Base-by-base conservation (phyloP, 2,797 vertebrate genomes). In the Acestrorhynchus altus region DNA sequence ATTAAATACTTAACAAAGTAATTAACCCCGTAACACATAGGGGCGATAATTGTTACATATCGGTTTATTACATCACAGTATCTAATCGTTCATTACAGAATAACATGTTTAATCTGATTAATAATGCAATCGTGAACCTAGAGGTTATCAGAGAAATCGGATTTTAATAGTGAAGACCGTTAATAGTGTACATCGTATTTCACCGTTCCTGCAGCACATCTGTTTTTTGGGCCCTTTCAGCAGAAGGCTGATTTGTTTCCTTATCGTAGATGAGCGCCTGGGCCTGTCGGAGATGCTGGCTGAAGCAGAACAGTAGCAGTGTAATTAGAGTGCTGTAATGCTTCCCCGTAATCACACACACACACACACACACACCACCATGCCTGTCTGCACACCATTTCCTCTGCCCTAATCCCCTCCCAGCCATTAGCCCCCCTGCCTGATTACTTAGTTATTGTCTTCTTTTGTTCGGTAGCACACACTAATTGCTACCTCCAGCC, bases 301-400 rank as follows among this genome's bases (percentile, higher is more conserved):
- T 75, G 57, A 40, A 52, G n/a, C 60, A 52, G n/a, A 65, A 26
- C 8, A 63, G 18, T 77, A 20, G 44, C 8, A 26, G 12, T 31
- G 12, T 79, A 82, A 84, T 84, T 70, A 78, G 78, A 54, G 76
- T 76, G 64, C 59, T 18, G 65, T 81, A 80, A 77, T 77, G 67
- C 66, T 69, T 76, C 54, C 72, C 39, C 65, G 56, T 78, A 77
- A 76, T 82, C 66, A 77, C 49, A 64, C 35, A 35, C 46, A 67
- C 26, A n/a, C 13, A 31, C 13, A 22, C 54, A 67, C 26, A n/a
- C 13, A 31, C 13, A 22, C 54, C n/a, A 22, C 24, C 24, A 65
- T 18, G 35, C 26, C 54, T 26, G 71, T 31, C 46, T 51, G 31
- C 40, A 49, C 47, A 65, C 59, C 52, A 42, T 39, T 70, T 79